phyloP scores from a whole-genome alignment of 2,888 invertebrate genomes.

The Beris chalybata region DNA sequence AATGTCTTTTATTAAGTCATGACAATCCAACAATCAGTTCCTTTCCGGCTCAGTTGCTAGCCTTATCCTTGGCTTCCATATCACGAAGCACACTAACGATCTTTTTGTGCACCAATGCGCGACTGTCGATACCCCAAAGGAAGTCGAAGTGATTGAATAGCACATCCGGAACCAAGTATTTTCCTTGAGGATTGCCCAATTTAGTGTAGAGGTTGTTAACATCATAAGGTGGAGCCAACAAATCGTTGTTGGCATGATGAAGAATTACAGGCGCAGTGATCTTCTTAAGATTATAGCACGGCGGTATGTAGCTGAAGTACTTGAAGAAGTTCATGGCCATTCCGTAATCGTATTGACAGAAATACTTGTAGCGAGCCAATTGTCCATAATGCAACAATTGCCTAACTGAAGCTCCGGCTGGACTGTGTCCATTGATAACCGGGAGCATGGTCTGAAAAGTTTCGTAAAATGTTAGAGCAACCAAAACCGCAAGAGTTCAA shows the following conservation, averaged over 20 bases:
- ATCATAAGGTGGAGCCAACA: slow-evolving; percentile 59
- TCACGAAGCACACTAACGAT: slow-evolving; percentile 44
- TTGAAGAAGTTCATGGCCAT: slow-evolving; percentile 48
- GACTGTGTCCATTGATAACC: slow-evolving; percentile 62
- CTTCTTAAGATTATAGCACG: slow-evolving; percentile 54
- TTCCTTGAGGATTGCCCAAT: slow-evolving; percentile 58
- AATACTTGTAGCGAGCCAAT: slow-evolving; percentile 45
- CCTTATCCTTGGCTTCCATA: slow-evolving; percentile 39
- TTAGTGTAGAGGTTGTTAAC: slow-evolving; percentile 50
- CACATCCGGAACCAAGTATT: slow-evolving; percentile 57
- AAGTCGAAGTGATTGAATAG: slow-evolving; percentile 69
- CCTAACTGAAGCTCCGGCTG: slow-evolving; percentile 59
- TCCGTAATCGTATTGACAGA: slow-evolving; percentile 59
- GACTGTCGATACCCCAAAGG: slow-evolving; percentile 63
- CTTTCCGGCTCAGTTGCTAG: slow-evolving; percentile 10
- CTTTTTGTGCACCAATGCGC: slow-evolving; percentile 59
- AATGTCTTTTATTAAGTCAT: too few relatives aligned
- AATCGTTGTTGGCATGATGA: slow-evolving; percentile 59
- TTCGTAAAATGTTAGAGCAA: not conserved
- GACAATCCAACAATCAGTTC: not conserved
- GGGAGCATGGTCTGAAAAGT: slow-evolving; percentile 58
- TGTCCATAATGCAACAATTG: slow-evolving; percentile 61
- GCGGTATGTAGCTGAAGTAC: slow-evolving; percentile 57
- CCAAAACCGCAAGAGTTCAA: not conserved
- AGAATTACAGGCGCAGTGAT: slow-evolving; percentile 56